phyloP scores from a whole-genome alignment of 2,113 vertebrate genomes.

The Eclectus roratus region DNA sequence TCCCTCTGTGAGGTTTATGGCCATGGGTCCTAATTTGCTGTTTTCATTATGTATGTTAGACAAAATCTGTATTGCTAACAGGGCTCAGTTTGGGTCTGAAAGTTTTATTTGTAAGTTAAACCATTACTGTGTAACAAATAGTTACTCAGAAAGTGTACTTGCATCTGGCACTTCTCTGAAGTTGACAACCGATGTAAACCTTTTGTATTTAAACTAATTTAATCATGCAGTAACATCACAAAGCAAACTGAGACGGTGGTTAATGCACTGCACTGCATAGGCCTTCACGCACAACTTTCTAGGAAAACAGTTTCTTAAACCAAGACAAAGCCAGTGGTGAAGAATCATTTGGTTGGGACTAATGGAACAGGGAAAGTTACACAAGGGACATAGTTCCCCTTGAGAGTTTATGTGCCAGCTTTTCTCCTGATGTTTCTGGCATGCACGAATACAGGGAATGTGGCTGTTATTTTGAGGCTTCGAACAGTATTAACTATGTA shows the following conservation, averaged over 20 bases:
- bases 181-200: constrained; percentile 59
- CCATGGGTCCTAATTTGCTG: constrained; percentile 80
- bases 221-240: constrained; percentile 44
- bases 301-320: background rate
- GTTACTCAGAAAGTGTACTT: constrained; percentile 59
- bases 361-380: background rate
- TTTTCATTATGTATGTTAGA: constrained; percentile 79
- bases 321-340: background rate
- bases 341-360: background rate
- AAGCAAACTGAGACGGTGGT: constrained; percentile 38
- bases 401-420: background rate
- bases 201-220: constrained; percentile 64
- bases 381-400: background rate
- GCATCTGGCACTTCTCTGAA: constrained; percentile 64
- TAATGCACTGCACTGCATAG: background rate
- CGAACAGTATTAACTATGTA: background rate
- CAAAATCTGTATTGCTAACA: constrained; percentile 77
- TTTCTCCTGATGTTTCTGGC: background rate
- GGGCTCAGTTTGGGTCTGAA: constrained; percentile 68
- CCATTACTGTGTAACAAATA: constrained; percentile 68
- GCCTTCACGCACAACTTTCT: background rate
- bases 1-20: constrained; percentile 79
- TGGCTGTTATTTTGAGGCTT: background rate
- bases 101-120: constrained; percentile 72
- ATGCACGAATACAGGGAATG: background rate